These are phyloP conservation scores for Temnothorax ravouxi DNA, from an alignment of 2,888 invertebrate species.

Conservation along the genomic window DNA sequence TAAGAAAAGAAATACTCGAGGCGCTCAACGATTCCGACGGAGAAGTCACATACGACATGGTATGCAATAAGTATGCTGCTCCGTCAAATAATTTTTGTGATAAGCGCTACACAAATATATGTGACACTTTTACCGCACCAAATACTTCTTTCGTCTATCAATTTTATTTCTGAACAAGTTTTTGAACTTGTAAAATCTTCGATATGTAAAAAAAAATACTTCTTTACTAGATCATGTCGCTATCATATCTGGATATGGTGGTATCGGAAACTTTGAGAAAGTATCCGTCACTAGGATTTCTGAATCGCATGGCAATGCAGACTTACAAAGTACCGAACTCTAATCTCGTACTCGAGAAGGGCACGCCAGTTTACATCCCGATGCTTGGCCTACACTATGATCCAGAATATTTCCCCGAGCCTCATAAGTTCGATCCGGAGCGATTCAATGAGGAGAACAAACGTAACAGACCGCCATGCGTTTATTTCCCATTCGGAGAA, in stretches of 20 bases:
- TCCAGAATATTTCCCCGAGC: constrained; percentile 83
- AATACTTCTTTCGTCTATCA: background rate
- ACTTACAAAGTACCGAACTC: constrained; percentile 80
- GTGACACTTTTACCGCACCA: background rate
- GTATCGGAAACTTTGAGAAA: constrained; percentile 84
- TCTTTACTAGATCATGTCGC: constrained; percentile 35
- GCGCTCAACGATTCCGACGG: constrained; percentile 46
- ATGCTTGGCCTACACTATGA: constrained; percentile 84
- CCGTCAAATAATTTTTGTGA: background rate
- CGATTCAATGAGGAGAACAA: constrained; percentile 84
- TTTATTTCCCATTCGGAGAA: constrained; percentile 83
- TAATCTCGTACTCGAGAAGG: constrained; percentile 79
- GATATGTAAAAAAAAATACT: background rate
- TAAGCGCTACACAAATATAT: background rate
- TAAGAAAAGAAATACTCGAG: constrained; percentile 58
- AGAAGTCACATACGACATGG: constrained; percentile 67
- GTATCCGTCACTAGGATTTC: constrained; percentile 82
- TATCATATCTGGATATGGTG: constrained; percentile 80
- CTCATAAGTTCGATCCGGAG: constrained; percentile 85
- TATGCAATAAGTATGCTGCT: constrained; percentile 2
- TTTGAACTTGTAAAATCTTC: background rate
- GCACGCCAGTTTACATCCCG: constrained; percentile 82
- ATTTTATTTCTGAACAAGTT: background rate
- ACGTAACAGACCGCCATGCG: constrained; percentile 72
- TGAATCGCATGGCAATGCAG: constrained; percentile 75